Conservation (phyloP, 2,888 invertebrate species). For the Scaeva pyrastri region DNA sequence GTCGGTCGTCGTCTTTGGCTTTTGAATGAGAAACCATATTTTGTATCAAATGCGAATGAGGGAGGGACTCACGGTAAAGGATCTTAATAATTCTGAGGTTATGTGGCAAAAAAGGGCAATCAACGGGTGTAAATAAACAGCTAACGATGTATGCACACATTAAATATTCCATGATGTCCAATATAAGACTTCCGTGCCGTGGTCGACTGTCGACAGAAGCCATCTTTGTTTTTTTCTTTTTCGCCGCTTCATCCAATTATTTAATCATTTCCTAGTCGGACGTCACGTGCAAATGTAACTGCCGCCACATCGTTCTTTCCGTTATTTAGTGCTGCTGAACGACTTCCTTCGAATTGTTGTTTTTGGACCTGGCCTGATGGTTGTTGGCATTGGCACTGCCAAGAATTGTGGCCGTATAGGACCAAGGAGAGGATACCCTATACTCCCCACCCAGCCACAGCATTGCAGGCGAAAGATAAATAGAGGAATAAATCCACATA, state of each 20-base stretch:
- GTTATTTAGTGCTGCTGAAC: conserved; percentile 74
- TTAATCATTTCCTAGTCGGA: conserved; percentile 73
- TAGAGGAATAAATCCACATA: conserved; percentile 75
- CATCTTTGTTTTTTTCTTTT: conserved; percentile 45
- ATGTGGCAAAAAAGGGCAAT: conserved; percentile 58
- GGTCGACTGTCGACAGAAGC: conserved; percentile 13
- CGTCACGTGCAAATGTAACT: conserved; percentile 73
- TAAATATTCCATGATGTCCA: conserved; percentile 54
- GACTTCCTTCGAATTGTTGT: conserved; percentile 52
- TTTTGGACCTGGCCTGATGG: conserved; percentile 17
- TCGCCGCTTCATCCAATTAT: conserved; percentile 62
- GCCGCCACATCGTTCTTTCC: conserved; percentile 52
- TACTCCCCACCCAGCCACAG: conserved; percentile 56
- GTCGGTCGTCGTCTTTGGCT: too few species aligned
- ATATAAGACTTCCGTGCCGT: too few species aligned
- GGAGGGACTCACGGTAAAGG: too few species aligned
- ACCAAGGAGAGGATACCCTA: conserved; percentile 49
- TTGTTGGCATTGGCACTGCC: conserved; percentile 30
- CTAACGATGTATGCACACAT: conserved; percentile 67
- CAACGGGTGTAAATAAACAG: conserved; percentile 70
- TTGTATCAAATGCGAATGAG: conserved; percentile 21
- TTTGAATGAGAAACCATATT: conserved; percentile 23
- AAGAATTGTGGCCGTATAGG: conserved; percentile 27
- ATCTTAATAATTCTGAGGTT: conserved; percentile 67
- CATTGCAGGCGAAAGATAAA: conserved; percentile 74